A percentile compares a stretch with the other conserved stretches of the same genome.
phyloP scores from a whole-genome alignment of 2,888 invertebrate species.

The Rhyacophila evoluta region DNA sequence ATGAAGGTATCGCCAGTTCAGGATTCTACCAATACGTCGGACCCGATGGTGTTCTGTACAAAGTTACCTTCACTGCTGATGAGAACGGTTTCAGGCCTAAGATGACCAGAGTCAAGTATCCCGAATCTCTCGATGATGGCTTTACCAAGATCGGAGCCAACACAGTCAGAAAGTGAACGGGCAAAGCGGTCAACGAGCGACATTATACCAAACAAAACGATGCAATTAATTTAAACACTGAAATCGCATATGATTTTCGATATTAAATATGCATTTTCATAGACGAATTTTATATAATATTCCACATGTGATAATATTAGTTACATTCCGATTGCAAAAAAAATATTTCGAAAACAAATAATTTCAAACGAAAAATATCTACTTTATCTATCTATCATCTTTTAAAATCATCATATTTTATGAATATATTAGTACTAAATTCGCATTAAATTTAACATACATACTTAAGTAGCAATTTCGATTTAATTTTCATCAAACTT shows the following conservation, averaged over 20 bases:
- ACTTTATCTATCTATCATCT: not conserved
- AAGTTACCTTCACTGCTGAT: slow-evolving; percentile 69
- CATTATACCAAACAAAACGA: slow-evolving; percentile 11
- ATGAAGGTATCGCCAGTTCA: slow-evolving; percentile 67
- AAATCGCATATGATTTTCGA: not conserved
- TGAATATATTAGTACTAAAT: not conserved
- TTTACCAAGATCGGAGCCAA: slow-evolving; percentile 50
- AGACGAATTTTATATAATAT: slow-evolving; percentile 4
- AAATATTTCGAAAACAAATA: not conserved
- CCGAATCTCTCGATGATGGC: slow-evolving; percentile 53
- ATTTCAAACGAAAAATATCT: not conserved
- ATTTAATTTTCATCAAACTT: no score
- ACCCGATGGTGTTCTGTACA: slow-evolving; percentile 69
- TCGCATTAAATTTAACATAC: not conserved
- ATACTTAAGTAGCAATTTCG: no score
- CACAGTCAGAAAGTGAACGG: slow-evolving; percentile 1
- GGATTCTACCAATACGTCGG: slow-evolving; percentile 71
- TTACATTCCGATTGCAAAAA: slow-evolving; percentile 15
- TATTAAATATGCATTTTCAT: slow-evolving; percentile 21
- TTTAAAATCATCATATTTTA: not conserved
- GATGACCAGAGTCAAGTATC: slow-evolving; percentile 60
- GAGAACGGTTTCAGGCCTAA: slow-evolving; percentile 69
- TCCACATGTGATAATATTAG: slow-evolving; percentile 8
- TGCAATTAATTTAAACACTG: not conserved
- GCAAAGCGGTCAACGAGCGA: not conserved